phyloP scores from a whole-genome alignment of 2,888 invertebrate species.

The Ceratothoa steindachneri region DNA sequence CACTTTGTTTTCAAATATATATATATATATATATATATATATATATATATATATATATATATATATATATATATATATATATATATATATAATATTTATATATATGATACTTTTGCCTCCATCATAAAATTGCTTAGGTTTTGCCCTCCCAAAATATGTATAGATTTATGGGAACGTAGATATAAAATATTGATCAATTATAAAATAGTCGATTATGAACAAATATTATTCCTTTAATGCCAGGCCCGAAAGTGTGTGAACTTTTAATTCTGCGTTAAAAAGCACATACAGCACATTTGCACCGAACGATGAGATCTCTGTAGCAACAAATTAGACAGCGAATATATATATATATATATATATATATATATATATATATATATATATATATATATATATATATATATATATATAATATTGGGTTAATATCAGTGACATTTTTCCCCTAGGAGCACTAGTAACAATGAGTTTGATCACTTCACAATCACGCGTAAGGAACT shows the following conservation, averaged over 20 bases:
- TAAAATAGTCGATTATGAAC: too few species aligned
- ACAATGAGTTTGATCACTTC: conserved; percentile 10
- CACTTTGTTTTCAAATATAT: not conserved
- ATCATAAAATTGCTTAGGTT: too few species aligned
- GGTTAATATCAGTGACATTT: not conserved
- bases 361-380: conserved; percentile 15
- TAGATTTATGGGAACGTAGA: too few species aligned
- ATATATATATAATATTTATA: conserved; percentile 3
- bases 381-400: conserved; percentile 15
- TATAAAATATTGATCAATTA: too few species aligned
- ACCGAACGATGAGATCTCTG: conserved; percentile 12
- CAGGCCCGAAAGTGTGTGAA: not conserved
- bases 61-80: conserved; percentile 13
- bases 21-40: conserved; percentile 12
- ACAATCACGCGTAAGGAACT: conserved; percentile 3
- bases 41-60: conserved; percentile 14
- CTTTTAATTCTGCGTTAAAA: too few species aligned
- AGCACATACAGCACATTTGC: conserved; percentile 3
- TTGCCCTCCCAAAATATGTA: too few species aligned
- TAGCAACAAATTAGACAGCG: not conserved
- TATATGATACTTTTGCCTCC: too few species aligned
- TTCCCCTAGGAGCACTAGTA: not conserved
- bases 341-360: conserved; percentile 12
- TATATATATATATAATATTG: not conserved
- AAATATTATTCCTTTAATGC: not conserved